A percentile compares a stretch with the other conserved stretches of the same genome.
These are phyloP conservation scores for Chironomus tepperi DNA, from an alignment of 1,140 invertebrate species.

Conservation along the genomic window DNA sequence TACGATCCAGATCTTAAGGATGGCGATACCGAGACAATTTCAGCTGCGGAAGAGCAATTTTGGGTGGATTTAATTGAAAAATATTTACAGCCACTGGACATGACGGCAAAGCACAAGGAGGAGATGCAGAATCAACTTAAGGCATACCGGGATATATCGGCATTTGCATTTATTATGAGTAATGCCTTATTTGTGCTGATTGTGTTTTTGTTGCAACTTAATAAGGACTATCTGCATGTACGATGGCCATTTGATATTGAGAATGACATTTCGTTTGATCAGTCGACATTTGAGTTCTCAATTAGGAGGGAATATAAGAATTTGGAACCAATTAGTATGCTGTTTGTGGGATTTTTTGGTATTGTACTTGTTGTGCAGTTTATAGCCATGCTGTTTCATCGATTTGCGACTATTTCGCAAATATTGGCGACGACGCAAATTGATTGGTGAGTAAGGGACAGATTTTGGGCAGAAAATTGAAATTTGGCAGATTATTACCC, in stretches of 20 bases:
- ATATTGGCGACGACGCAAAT: conserved; percentile 68
- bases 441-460: conserved; percentile 35
- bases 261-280: conserved; percentile 53
- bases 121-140: conserved; percentile 51
- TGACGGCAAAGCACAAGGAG: conserved; percentile 49
- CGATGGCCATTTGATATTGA: conserved; percentile 61
- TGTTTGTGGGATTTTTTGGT: conserved; percentile 67
- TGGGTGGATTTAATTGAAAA: conserved; percentile 64
- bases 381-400: conserved; percentile 73
- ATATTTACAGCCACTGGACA: conserved; percentile 62
- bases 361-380: conserved; percentile 67
- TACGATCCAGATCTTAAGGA: conserved; percentile 55
- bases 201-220: conserved; percentile 67
- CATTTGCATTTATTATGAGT: conserved; percentile 74
- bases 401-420: conserved; percentile 75
- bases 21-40: conserved; percentile 52
- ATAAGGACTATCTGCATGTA: conserved; percentile 60
- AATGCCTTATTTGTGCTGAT: conserved; percentile 75
- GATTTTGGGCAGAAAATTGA: conserved; percentile 27
- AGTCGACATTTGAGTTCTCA: conserved; percentile 39
- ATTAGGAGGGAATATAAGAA: conserved; percentile 48
- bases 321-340: conserved; percentile 68
- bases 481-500: conserved; percentile 29
- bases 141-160: conserved; percentile 58
- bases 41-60: conserved; percentile 54